Evolutionary conservation across 1,140 invertebrate species (phyloP).

Genomic region (Hyposmocoma kahamanoa): DNA sequence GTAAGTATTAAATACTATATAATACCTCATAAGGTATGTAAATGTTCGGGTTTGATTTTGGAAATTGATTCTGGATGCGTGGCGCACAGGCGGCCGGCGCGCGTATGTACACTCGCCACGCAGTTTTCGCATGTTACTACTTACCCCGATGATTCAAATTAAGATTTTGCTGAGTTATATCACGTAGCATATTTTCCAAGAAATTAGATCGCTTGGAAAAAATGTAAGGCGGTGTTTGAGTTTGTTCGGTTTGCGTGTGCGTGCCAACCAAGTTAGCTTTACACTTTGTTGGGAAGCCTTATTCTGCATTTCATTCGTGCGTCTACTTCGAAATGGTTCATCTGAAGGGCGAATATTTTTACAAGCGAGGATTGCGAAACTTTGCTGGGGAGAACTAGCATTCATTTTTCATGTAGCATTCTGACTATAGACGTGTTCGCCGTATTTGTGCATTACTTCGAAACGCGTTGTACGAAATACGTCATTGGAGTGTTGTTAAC

Average conservation of each 20-base stretch:
- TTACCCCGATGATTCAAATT: conserved; percentile 44
- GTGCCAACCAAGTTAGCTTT: conserved; percentile 13
- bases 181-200: conserved; percentile 50
- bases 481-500: too few species aligned
- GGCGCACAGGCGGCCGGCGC: too few species aligned
- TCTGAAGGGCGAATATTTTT: too few species aligned
- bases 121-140: too few species aligned
- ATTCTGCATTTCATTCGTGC: background rate
- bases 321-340: too few species aligned
- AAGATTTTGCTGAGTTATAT: conserved; percentile 41
- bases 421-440: conserved; percentile 15
- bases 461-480: too few species aligned
- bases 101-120: background rate
- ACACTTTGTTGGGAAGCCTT: background rate
- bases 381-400: conserved; percentile 11
- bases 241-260: conserved; percentile 17
- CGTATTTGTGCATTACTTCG: too few species aligned
- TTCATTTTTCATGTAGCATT: conserved; percentile 28
- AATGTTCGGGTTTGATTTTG: too few species aligned
- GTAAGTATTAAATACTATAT: too few species aligned
- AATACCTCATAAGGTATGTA: too few species aligned
- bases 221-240: conserved; percentile 15
- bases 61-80: too few species aligned
- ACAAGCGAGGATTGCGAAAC: too few species aligned
- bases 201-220: conserved; percentile 44